phyloP scores from a whole-genome alignment of 1,140 invertebrate genomes.

The Heterodera carotae region DNA sequence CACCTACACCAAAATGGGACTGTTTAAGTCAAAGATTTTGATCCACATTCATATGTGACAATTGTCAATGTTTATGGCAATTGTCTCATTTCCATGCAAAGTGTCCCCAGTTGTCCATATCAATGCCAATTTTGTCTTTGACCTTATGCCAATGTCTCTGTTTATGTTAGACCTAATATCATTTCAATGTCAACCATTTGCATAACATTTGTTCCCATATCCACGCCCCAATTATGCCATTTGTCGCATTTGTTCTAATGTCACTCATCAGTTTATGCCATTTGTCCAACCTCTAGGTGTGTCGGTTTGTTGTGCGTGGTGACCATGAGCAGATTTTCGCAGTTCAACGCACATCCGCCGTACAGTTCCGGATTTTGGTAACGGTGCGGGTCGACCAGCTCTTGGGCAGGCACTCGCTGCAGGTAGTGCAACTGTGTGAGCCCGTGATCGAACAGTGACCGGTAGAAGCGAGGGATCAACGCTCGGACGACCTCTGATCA shows the following conservation, averaged over 20 bases:
- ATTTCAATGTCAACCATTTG: no score
- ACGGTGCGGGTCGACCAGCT: constrained; percentile 12
- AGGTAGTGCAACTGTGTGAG: constrained; percentile 37
- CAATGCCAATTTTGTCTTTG: no score
- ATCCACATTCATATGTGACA: background rate
- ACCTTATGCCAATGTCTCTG: no score
- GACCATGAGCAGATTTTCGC: constrained; percentile 46
- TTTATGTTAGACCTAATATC: no score
- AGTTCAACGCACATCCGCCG: constrained; percentile 44
- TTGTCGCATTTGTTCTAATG: no score
- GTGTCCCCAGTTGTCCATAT: no score
- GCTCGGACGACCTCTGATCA: constrained; percentile 40
- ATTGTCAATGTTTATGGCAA: no score
- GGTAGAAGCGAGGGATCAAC: constrained; percentile 43
- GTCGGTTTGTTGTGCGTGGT: constrained; percentile 39
- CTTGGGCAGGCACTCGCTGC: constrained; percentile 31
- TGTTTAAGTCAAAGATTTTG: background rate
- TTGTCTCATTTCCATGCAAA: no score
- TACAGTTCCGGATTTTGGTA: constrained; percentile 21
- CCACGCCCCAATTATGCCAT: no score
- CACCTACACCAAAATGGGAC: constrained; percentile 21
- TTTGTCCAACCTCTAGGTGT: constrained; percentile 30
- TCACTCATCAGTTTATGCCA: background rate
- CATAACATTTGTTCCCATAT: no score
- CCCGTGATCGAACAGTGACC: constrained; percentile 44